Base-by-base conservation (phyloP, 2,113 vertebrate species). In the Passer domesticus region DNA sequence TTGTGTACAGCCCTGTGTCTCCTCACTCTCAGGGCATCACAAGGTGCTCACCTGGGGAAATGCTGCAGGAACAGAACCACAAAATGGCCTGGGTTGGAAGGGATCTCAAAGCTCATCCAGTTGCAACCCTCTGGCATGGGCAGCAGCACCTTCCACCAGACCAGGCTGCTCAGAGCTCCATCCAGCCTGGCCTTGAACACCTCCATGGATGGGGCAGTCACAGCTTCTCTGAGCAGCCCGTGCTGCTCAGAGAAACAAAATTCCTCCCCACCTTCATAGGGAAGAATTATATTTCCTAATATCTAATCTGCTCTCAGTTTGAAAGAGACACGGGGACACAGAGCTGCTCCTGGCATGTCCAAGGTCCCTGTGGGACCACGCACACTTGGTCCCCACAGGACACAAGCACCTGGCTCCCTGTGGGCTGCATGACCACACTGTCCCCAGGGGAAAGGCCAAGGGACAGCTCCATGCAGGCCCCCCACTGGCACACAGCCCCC, bases 1-100 rank as follows among this genome's bases (percentile, higher is more conserved):
- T 76, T 91, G 88, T 55, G 2, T 1, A 28, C 68, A 79, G 89
- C 43, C 2, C 0, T 21, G 15, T 3, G 19, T 6, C 41, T 81
- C 68, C 73, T 62, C 11, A 8, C 18, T 21, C 69, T 50, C 22
- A 2, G 15, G 22, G 6, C 69, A 78, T 31, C 75, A 50, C 46
- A 6, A 70, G 77, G 19, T 1, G 2, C 79, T 59, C 8, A 16
- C 59, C 72, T 5, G 41, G 64, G 44, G 44, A 43, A 73, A 31
- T 0, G 0, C 43, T 2, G 3, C 5, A 9, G 55, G 49, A 37
- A 41, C 0, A 2, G 68, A 66, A 63, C 6, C 35, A 19, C 5
- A 37, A 49, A 37, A 49, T 1, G 14, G 55, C 35, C 31, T 35
- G 25, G 21, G 6, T 2, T 63, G 79, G 35, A 63, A 56, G 49